phyloP scores from a whole-genome alignment of 2,113 vertebrate species.

The Chitala chitala region DNA sequence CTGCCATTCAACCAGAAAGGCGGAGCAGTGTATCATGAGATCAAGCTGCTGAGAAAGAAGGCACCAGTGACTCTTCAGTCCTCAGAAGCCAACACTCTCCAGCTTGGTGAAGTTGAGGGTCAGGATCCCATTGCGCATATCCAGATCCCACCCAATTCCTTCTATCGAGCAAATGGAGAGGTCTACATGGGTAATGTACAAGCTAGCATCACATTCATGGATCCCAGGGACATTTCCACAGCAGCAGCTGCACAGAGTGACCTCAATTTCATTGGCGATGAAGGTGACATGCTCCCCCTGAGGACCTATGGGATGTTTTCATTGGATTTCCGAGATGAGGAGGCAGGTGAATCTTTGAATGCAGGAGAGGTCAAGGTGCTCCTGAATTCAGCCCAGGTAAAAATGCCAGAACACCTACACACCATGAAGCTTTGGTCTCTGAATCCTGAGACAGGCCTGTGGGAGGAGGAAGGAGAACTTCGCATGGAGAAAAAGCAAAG shows the following conservation, averaged over 20 bases:
- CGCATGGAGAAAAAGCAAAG: slow-evolving; percentile 68
- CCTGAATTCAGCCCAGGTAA: slow-evolving; percentile 82
- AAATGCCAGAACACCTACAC: slow-evolving; percentile 78
- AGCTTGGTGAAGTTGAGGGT: slow-evolving; percentile 76
- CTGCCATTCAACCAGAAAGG: slow-evolving; percentile 87
- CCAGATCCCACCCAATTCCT: slow-evolving; percentile 84
- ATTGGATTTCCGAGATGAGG: slow-evolving; percentile 81
- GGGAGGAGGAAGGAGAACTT: slow-evolving; percentile 91
- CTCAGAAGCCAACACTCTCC: slow-evolving; percentile 70
- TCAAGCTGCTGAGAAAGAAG: slow-evolving; percentile 83
- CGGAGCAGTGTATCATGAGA: slow-evolving; percentile 85
- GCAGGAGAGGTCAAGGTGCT: slow-evolving; percentile 86
- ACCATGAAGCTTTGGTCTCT: slow-evolving; percentile 95
- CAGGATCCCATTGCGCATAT: slow-evolving; percentile 82
- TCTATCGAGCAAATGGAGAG: slow-evolving; percentile 86
- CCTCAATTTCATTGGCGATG: slow-evolving; percentile 81
- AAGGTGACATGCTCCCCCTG: slow-evolving; percentile 83
- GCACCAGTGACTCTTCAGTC: slow-evolving; percentile 74
- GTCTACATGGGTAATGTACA: slow-evolving; percentile 81
- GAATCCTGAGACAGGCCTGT: slow-evolving; percentile 87
- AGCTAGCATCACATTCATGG: slow-evolving; percentile 89
- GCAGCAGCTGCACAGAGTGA: slow-evolving; percentile 85
- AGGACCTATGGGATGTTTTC: slow-evolving; percentile 97
- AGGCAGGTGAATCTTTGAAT: slow-evolving; percentile 74
- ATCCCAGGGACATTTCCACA: slow-evolving; percentile 80